Base-by-base conservation (phyloP, 2,113 vertebrate genomes). In the Datnioides undecimradiatus region DNA sequence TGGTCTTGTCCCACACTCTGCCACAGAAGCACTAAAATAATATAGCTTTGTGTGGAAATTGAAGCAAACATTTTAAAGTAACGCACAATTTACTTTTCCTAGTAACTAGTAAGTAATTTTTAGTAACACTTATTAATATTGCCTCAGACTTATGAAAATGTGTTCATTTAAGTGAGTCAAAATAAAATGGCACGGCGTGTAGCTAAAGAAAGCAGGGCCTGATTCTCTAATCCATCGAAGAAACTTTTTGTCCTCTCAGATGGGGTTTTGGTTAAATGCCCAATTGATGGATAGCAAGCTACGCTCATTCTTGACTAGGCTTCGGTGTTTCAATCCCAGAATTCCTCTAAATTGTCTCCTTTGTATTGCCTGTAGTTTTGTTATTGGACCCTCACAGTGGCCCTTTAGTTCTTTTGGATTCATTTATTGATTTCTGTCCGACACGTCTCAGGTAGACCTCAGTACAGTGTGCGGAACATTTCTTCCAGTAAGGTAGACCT, bases 361-460 rank as follows among this genome's bases (percentile, higher is more conserved):
- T 76, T 79, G 54, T 73, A 59, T 75, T 27, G 38, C 25, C 40
- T 66, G 66, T 62, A 69, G 60, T 64, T 68, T 65, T 58, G 70
- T 54, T 73, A 57, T 57, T 66, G 76, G 66, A 46, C 16, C 48
- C 45, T 66, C 43, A 52, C 36, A 68, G 19, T 52, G 33, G 9
- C 19, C 41, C 16, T 67, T 46, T 43, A 16, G 25, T 59, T 49
- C 43, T 72, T 57, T 67, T 72, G 62, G 66, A 88, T 88, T 79
- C 14, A 85, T 73, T 60, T 55, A 87, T 90, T 77, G 90, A 91
- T 91, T 84, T 77, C 60, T 58, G 21, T 69, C 81, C 34, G 34
- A 48, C 34, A 19, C 21, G 36, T 69, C 54, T 21, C 48, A 51
- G 79, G 38, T 58, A 66, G 52, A 70, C 54, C 33, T 29, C 2